phyloP scores from a whole-genome alignment of 1,140 invertebrate genomes.

The Pseudoatta argentina region DNA sequence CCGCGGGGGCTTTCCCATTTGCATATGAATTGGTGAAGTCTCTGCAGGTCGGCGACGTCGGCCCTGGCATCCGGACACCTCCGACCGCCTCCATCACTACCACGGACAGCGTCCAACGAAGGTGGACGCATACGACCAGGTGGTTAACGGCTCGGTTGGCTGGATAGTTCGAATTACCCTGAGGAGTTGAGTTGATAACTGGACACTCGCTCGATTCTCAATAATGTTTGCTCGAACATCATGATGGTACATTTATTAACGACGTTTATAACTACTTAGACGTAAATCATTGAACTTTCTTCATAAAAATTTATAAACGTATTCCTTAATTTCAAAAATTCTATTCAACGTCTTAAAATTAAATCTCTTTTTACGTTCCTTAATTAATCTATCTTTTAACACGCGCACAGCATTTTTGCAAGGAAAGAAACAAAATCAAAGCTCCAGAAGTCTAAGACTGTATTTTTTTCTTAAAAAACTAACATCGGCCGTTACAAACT shows the following conservation, averaged over 20 bases:
- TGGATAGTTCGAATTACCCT: slow-evolving; percentile 77
- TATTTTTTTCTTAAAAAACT: neutral
- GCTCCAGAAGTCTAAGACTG: neutral
- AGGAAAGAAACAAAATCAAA: neutral
- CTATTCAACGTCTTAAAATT: neutral
- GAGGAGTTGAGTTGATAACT: slow-evolving; percentile 47
- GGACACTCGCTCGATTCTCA: slow-evolving; percentile 27
- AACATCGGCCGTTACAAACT: neutral
- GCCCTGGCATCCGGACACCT: slow-evolving; percentile 38
- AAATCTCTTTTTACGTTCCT: neutral
- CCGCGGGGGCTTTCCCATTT: slow-evolving; percentile 83
- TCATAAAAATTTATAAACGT: neutral
- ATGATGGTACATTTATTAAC: neutral
- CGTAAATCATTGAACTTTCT: neutral
- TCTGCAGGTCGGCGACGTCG: slow-evolving; percentile 50
- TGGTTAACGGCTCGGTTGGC: slow-evolving; percentile 54
- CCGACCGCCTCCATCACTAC: slow-evolving; percentile 46
- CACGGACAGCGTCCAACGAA: slow-evolving; percentile 13
- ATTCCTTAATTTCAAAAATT: neutral
- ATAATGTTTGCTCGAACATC: neutral
- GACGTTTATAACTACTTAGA: no score
- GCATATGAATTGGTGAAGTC: slow-evolving; percentile 84
- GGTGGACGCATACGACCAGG: slow-evolving; percentile 29
- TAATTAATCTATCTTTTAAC: neutral
- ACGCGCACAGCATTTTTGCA: neutral